Evolutionary conservation across 2,888 invertebrate genomes (phyloP), one percentile per base, ranked within the genome.

Genomic region (Eilema sororculum): DNA sequence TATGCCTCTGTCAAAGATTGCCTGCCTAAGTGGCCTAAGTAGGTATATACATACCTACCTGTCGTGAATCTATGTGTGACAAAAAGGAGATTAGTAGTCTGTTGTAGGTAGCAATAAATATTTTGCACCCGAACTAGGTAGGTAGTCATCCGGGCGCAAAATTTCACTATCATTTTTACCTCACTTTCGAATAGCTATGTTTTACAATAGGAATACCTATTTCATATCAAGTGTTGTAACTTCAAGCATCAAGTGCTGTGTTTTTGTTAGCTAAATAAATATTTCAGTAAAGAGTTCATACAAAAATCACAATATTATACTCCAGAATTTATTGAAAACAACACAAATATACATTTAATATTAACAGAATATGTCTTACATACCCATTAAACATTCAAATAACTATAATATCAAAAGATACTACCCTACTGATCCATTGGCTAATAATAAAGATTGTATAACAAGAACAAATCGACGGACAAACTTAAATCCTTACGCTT

Each of bases 391-490:
- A 33, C 16, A 58, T 30, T 12, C 4, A 33, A 62, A 62, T 56
- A 61, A 30, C 16, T 62, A 60, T 59, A 61, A 71, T 70, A 75
- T 68, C 65, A 74, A 67, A 75, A 74, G 69, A 67, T 69, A 75
- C 58, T 69, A 73, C 58, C 70, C 59, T 63, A 69, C 57, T 63
- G 58, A 67, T 66, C 64, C 68, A 73, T 67, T 67, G 68, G 59
- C 62, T 70, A 78, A 65, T 28, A 65, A 74, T 57, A 57, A 16
- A 70, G 62, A 64, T 63, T 59, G 30, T 30, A 64, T 64, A 75
- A 69, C 61, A 65, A 70, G 71, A 70, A 59, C 52, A 59, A 78
- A 16, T 4, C 67, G 63, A 59, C 25, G 30, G 64, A 67, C 41
- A 66, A 67, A 76, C 68, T 72, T 67, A 20, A 68, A 58, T 25